Base-by-base conservation (phyloP, 2,113 vertebrate species). In the Sinocyclocheilus rhinocerous region DNA sequence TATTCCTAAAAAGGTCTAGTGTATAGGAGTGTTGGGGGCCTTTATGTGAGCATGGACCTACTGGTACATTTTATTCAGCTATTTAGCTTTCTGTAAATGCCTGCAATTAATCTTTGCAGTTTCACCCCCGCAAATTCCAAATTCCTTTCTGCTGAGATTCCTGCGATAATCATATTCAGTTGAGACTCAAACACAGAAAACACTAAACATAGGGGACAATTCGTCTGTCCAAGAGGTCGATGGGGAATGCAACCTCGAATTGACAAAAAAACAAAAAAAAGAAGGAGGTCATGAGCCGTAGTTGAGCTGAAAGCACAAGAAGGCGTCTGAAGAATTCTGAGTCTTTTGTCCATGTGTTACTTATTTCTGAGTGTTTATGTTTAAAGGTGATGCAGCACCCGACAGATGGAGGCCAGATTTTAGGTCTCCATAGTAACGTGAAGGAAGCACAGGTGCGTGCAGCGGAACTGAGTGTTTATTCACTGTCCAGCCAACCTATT, bases 381-480 rank as follows among this genome's bases (percentile, higher is more conserved):
- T 50, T 50, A 39, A 85, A 93, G 91, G 92, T 93, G 81, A 93
- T 92, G 92, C 92, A 92, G 84, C 90, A 92, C 69, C 91, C 92
- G 1, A 90, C 90, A 72, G 91, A 93, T 12, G 91, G 90, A 65
- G 92, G 70, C 70, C 91, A 92, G 89, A 89, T 93, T 55, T 86
- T 93, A 11, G 90, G 91, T 84, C 92, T 93, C 76, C 90, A 92
- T 70, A 92, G 90, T 90, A 93, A 93, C 76, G 90, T 88, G 84
- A 91, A 93, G 84, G 92, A 93, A 84, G 90, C 86, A 6, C 86
- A 88, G 0, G 87, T 92, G 82, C 91, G 92, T 45, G 91, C 89
- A 6, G 92, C 92, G 0, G 92, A 93, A 81, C 89, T 93, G 33
- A 93, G 91, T 33, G 91, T 91, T 22, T 92, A 86, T 36, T 93